Base-by-base conservation (phyloP, 2,113 vertebrate species). In the Osmerus eperlanus region DNA sequence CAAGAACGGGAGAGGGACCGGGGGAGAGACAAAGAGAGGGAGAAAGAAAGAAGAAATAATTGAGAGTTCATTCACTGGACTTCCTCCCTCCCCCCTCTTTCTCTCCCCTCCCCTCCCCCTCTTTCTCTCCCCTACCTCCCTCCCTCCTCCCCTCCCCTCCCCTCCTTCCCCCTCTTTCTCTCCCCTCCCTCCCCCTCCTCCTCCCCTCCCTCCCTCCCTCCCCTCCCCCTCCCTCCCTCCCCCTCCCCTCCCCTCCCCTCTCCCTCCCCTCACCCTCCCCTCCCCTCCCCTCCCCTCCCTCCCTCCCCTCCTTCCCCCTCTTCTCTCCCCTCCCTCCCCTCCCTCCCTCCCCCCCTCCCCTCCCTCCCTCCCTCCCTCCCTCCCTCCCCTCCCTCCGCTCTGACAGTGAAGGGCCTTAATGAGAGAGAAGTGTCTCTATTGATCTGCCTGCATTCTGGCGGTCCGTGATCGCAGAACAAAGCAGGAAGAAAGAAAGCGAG, bases 381-480 rank as follows among this genome's bases (percentile, higher is more conserved):
- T 23, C 5, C 19, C 59, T 23, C 9, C 21, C 58, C 47, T 62
- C 41, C 56, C 19, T 23, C 28, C 21, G 53, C 63, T 67, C 73
- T 65, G 61, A 74, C 66, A 85, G 72, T 74, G 61, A 86, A 78
- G 75, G 56, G 54, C 73, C 72, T 81, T 79, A 81, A 86, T 82
- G 76, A 71, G 83, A 78, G 72, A 78, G 80, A 84, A 85, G 74
- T 56, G 58, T 81, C 74, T 28, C 36, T 72, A 83, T 83, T 28
- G 77, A 88, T 82, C 83, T 67, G 19, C 51, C 68, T 70, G 77
- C 63, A 66, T 79, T 78, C 78, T 72, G 82, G 74, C 72, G 67
- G 74, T 64, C 19, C 9, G 69, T 72, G 66, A 78, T 79, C 28
- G 4, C 74, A 81, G 73, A 82, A 85, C 74, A 77, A 84, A 84